Percentiles rank a stretch among this genome's conserved stretches.
phyloP scores from a whole-genome alignment of 1,140 invertebrate genomes.

The Drepana arcuata region DNA sequence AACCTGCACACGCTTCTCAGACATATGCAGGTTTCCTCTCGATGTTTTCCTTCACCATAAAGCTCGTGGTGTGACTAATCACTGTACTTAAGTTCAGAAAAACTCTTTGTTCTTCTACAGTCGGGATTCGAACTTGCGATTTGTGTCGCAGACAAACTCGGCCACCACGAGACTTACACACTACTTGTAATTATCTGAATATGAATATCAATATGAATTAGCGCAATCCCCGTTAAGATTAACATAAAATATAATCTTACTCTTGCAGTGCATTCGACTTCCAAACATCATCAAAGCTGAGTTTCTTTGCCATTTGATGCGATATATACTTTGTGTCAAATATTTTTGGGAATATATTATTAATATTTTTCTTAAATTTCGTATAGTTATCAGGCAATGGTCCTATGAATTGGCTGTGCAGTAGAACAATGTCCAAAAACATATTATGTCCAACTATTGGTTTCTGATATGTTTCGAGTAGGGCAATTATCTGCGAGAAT shows the following conservation, averaged over 20 bases:
- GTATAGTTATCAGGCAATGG: conserved; percentile 78
- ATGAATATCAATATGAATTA: too few relatives aligned
- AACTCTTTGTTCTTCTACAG: too few relatives aligned
- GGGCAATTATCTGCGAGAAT: conserved; percentile 78
- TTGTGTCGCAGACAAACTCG: too few relatives aligned
- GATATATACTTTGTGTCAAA: conserved; percentile 84
- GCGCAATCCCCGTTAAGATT: too few relatives aligned
- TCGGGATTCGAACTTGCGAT: too few relatives aligned
- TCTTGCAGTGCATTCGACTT: conserved; percentile 65
- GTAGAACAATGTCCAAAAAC: conserved; percentile 79
- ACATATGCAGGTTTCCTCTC: too few relatives aligned
- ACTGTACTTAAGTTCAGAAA: too few relatives aligned
- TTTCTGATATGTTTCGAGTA: conserved; percentile 74
- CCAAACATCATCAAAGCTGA: conserved; percentile 70
- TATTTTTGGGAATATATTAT: conserved; percentile 77
- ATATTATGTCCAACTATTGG: conserved; percentile 85
- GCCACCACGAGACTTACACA: too few relatives aligned
- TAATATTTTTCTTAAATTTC: conserved; percentile 77
- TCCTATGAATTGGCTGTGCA: conserved; percentile 81
- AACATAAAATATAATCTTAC: conserved; percentile 45
- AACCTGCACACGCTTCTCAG: too few relatives aligned
- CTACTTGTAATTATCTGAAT: too few relatives aligned
- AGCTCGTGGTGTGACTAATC: too few relatives aligned
- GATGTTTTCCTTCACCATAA: too few relatives aligned
- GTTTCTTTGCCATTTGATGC: conserved; percentile 63